Evolutionary conservation across 2,888 invertebrate species (phyloP).

Genomic region (Petrolisthes manimaculis): DNA sequence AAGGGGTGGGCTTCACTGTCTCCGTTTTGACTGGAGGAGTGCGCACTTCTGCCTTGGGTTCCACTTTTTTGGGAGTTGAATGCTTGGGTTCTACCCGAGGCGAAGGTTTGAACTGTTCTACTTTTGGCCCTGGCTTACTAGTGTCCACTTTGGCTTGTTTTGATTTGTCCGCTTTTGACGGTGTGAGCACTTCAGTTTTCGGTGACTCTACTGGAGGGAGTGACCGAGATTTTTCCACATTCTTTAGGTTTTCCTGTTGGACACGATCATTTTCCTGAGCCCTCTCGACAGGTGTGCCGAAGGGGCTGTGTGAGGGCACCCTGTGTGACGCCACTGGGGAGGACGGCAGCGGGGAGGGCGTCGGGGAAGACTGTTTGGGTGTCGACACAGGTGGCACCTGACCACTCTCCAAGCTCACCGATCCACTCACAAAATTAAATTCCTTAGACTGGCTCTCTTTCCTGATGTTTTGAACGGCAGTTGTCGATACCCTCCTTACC

Average conservation of each 20-base stretch:
- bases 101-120: slow-evolving; percentile 21
- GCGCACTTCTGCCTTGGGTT: slow-evolving; percentile 29
- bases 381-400: neutral
- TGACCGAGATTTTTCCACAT: slow-evolving; percentile 59
- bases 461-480: slow-evolving; percentile 78
- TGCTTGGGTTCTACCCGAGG: slow-evolving; percentile 34
- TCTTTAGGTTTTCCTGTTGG: slow-evolving; percentile 63
- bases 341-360: slow-evolving; percentile 58
- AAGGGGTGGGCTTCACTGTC: slow-evolving; percentile 31
- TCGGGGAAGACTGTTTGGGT: slow-evolving; percentile 51
- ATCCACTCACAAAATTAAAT: slow-evolving; percentile 64
- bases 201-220: slow-evolving; percentile 14
- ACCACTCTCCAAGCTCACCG: neutral
- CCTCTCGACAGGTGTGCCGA: slow-evolving; percentile 30
- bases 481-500: slow-evolving; percentile 73
- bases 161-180: slow-evolving; percentile 29
- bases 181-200: slow-evolving; percentile 9
- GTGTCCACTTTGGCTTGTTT: slow-evolving; percentile 48
- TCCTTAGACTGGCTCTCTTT: slow-evolving; percentile 79
- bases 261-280: slow-evolving; percentile 59
- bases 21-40: slow-evolving; percentile 19
- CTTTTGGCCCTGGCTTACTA: slow-evolving; percentile 28
- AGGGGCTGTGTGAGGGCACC: slow-evolving; percentile 30
- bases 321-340: slow-evolving; percentile 55
- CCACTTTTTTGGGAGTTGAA: slow-evolving; percentile 39